These are phyloP conservation scores for Telenomus remus DNA, from an alignment of 1,140 invertebrate genomes.

Conservation along the genomic window DNA sequence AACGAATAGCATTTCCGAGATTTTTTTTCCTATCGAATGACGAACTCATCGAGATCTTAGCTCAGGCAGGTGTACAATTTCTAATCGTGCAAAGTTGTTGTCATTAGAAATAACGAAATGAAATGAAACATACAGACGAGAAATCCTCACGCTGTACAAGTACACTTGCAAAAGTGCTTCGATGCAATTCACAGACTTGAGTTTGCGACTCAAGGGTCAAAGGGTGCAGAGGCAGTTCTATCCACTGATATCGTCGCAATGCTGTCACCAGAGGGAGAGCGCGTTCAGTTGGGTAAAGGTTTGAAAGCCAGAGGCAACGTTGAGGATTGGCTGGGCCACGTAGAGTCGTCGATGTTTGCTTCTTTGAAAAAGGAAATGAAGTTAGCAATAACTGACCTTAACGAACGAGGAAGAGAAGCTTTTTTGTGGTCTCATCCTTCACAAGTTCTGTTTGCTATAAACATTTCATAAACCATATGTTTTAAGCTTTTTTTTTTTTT, in stretches of 20 bases:
- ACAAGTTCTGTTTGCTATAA: slow-evolving; percentile 73
- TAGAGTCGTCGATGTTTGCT: slow-evolving; percentile 90
- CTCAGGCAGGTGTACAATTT: no score
- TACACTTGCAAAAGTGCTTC: slow-evolving; percentile 92
- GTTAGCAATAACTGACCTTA: slow-evolving; percentile 80
- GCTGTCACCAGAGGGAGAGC: slow-evolving; percentile 90
- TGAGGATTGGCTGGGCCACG: slow-evolving; percentile 91
- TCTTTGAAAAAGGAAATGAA: slow-evolving; percentile 85
- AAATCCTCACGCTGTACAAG: slow-evolving; percentile 91
- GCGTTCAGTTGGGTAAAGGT: slow-evolving; percentile 85
- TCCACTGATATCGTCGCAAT: slow-evolving; percentile 89
- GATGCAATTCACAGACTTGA: slow-evolving; percentile 88
- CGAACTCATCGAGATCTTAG: slow-evolving; percentile 72
- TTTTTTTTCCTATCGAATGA: slow-evolving; percentile 97
- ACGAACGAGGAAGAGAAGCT: slow-evolving; percentile 74
- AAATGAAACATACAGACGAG: slow-evolving; percentile 77
- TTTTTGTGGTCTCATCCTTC: slow-evolving; percentile 80
- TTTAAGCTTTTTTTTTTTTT: no score
- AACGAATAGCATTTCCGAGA: slow-evolving; percentile 83
- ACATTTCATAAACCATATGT: no score
- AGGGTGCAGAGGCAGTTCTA: slow-evolving; percentile 70
- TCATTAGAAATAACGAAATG: no score
- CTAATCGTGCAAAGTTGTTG: no score
- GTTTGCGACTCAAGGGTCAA: slow-evolving; percentile 76
- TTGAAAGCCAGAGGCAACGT: slow-evolving; percentile 90